Conservation (phyloP, 1,140 invertebrate species). For the Carposina sasakii region DNA sequence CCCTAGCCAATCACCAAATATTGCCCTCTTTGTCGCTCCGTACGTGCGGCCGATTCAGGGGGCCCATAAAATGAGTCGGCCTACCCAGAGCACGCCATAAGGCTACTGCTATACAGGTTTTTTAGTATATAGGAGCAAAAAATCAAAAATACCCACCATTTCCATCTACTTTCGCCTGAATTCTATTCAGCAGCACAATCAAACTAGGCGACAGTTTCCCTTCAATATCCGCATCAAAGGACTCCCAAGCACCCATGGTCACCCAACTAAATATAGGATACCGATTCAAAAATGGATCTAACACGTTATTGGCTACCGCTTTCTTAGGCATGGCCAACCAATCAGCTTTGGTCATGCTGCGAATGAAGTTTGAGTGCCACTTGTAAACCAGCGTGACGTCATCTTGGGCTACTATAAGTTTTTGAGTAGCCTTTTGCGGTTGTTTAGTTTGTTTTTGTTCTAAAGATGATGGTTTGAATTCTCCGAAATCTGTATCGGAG, state of each 20-base stretch:
- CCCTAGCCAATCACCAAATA: too few species aligned
- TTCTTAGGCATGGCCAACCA: constrained; percentile 70
- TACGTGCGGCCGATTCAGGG: too few species aligned
- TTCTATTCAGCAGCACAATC: constrained; percentile 57
- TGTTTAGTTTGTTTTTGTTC: constrained; percentile 43
- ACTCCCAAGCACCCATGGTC: constrained; percentile 60
- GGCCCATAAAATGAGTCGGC: too few species aligned
- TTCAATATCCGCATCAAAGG: constrained; percentile 71
- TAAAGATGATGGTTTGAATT: constrained; percentile 69
- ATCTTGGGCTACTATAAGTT: constrained; percentile 68
- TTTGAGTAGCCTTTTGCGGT: constrained; percentile 34
- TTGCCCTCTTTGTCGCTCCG: too few species aligned
- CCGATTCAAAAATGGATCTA: constrained; percentile 73
- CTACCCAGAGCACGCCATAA: too few species aligned
- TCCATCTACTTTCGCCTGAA: constrained; percentile 57
- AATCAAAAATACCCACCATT: constrained; percentile 41
- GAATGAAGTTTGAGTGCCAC: constrained; percentile 76
- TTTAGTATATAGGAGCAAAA: too few species aligned
- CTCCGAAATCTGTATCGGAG: constrained; percentile 79
- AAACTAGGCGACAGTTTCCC: constrained; percentile 73
- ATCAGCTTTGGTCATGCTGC: constrained; percentile 70
- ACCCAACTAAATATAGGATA: constrained; percentile 74
- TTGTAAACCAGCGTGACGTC: constrained; percentile 75
- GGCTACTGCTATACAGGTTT: too few species aligned
- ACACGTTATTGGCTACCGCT: constrained; percentile 64